Evolutionary conservation across 2,113 vertebrate genomes (phyloP).

Genomic region (Nematolebias whitei): DNA sequence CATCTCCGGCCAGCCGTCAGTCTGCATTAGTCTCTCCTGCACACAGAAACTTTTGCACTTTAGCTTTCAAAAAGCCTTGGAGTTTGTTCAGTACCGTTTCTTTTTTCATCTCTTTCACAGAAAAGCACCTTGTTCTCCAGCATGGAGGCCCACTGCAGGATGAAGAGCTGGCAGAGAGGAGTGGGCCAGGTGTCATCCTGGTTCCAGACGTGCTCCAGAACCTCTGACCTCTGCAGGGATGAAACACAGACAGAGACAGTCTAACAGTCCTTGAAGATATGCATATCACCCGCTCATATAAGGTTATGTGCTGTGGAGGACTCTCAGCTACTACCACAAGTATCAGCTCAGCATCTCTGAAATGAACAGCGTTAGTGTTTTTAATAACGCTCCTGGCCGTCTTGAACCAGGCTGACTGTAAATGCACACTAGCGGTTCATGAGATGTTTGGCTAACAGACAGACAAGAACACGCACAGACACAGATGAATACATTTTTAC

Average conservation of each 20-base stretch:
- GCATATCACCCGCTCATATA: too few relatives aligned
- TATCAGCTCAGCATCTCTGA: too few relatives aligned
- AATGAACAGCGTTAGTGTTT: too few relatives aligned
- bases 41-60: conserved; percentile 13
- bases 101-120: not conserved
- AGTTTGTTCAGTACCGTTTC: too few relatives aligned
- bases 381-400: too few relatives aligned
- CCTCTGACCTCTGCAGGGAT: conserved; percentile 65
- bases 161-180: conserved; percentile 71
- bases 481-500: too few relatives aligned
- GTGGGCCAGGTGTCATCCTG: conserved; percentile 77
- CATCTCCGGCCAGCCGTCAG: conserved; percentile 72
- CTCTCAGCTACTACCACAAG: too few relatives aligned
- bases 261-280: not conserved
- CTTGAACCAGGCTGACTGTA: too few relatives aligned
- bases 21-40: conserved; percentile 77
- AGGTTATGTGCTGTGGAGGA: too few relatives aligned
- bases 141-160: conserved; percentile 77
- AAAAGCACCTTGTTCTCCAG: conserved; percentile 78
- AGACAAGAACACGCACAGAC: too few relatives aligned
- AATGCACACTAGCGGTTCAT: too few relatives aligned
- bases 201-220: conserved; percentile 77
- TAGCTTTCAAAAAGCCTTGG: not conserved
- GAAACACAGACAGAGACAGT: not conserved
- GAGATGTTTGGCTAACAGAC: too few relatives aligned